Base-by-base conservation (phyloP, 2,888 invertebrate genomes). In the Margaritifera margaritifera region DNA sequence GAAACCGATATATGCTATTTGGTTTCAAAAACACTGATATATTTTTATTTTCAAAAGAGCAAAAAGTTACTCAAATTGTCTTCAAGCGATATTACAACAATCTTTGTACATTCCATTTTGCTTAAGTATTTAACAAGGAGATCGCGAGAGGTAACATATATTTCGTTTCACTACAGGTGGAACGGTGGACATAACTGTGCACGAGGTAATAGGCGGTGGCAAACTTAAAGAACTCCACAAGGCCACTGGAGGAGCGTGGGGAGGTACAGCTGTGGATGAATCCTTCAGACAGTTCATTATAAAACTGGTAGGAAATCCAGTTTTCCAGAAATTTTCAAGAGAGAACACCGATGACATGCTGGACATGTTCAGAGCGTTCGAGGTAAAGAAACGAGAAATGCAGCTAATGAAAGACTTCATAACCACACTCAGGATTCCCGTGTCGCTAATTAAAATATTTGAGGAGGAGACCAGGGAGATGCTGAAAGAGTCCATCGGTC, bases 131-230 rank as follows among this genome's bases (percentile, higher is more conserved):
- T 42, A 42, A 11, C 0, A 42, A 4, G 42, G 11, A 42, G 11
- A 11, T 11, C 11, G 11, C 42, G 11, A 11, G 11, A 42, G 1
- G 2, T 42, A 42, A 42, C 8, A 42, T 11, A 15, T 11, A 8
- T 42, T 42, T 11, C 11, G 11, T 42, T 11, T 42, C 42, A 42
- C 55, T 55, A 55, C 25, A 65, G 92, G 92, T 24, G 92, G 92
- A 1, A 92, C 91, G 2, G 91, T 92, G 1, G 92, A 91, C 77
- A 91, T 92, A 56, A 92, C 92, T 2, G 91, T 91, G 4, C 92
- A 92, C 80, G 90, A 91, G 80, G 79, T 86, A 6, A 83, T 86
- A 66, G 82, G 84, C 52, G 89, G 89, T 0, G 78, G 80, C 15
- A 84, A 86, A n/a, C 84, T 92, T 18, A 88, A 90, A 72, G 92